Base-by-base conservation (phyloP, 2,888 invertebrate species). In the Chalcis sispes region DNA sequence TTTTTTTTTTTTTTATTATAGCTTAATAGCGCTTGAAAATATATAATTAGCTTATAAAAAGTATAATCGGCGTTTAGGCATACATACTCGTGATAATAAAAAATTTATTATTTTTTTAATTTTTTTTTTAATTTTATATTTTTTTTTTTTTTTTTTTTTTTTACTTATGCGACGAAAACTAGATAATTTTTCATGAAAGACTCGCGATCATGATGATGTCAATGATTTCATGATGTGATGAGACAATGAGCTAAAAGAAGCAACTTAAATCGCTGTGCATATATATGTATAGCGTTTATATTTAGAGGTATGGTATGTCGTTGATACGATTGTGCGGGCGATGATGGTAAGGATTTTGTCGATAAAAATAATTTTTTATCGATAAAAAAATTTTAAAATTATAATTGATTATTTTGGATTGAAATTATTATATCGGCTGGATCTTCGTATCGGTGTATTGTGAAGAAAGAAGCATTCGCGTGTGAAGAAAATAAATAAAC, bases 241-340 rank as follows among this genome's bases (percentile, higher is more conserved):
- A 72, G 62, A 72, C 80, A 81, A 77, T 81, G 81, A 82, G 79
- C 80, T 79, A 79, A 80, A 81, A 81, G 75, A 81, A 81, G 78
- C 79, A 78, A 74, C 72, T 79, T 27, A 80, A 80, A 77, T 78
- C 52, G 75, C 78, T 70, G 76, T 64, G 75, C 75, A 65, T 36
- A 54, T 54, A n/a, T n/a, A 15, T 64, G 50, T 64, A 10, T 32
- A n/a, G 18, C 15, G 29, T 13, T 5, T 64, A 58, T 36, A 36
- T 36, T 5, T 18, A 66, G 36, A 42, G 23, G 13, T 66, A 61
- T 40, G 27, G n/a, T 32, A 25, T 66, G 20, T 42, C 36, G 32
- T 36, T 27, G 5, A 25, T 72, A 54, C 61, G 54, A 42, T 46
- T 62, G 65, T 50, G 54, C 64, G 42, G n/a, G 36, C 70, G 59